These are phyloP conservation scores for Dryobates pubescens DNA, from an alignment of 2,797 vertebrate species.

Conservation along the genomic window DNA sequence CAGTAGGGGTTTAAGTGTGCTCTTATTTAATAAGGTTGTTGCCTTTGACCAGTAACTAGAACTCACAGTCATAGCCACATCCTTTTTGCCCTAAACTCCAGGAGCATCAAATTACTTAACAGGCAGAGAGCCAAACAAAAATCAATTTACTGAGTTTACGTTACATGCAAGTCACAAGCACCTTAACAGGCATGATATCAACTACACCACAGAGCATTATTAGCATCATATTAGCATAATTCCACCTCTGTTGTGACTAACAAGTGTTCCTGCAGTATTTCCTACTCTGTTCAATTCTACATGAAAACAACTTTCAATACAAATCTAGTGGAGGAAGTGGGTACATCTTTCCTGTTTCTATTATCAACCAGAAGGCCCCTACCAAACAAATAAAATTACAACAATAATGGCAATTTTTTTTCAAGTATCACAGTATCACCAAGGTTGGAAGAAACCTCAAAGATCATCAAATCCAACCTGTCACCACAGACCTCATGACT, in stretches of 20 bases:
- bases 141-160: neutral
- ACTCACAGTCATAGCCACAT: fast-evolving
- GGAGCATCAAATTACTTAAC: neutral
- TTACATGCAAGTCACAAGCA: neutral
- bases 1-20: neutral
- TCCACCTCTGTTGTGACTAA: conserved; percentile 20
- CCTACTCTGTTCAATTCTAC: neutral
- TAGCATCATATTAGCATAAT: conserved; percentile 15
- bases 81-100: neutral
- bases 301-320: neutral
- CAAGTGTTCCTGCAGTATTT: conserved; percentile 11
- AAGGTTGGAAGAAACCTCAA: too few relatives aligned
- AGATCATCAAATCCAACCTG: too few relatives aligned
- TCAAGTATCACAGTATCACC: neutral
- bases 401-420: neutral
- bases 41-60: neutral
- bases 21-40: neutral
- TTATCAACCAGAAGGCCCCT: neutral
- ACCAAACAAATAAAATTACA: neutral
- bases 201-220: neutral
- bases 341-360: neutral
- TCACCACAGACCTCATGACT: too few relatives aligned
- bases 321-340: neutral
- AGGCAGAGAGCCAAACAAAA: conserved; percentile 15
- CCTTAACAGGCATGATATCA: neutral